Base-by-base conservation (phyloP, 2,113 vertebrate species). In the Notarius quadriscutis region DNA sequence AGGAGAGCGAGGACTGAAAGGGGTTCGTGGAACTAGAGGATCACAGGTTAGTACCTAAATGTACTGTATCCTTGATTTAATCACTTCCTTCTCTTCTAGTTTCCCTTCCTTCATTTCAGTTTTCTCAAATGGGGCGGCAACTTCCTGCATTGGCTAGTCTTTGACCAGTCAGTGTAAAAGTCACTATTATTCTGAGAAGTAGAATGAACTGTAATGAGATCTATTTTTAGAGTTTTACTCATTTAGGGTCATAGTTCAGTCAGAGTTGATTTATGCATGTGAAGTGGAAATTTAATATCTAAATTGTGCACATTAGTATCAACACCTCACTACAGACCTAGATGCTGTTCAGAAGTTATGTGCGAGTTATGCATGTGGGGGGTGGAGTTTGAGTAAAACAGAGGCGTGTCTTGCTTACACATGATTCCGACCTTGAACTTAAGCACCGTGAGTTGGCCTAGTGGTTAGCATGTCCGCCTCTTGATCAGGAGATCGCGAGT, bases 21-120 rank as follows among this genome's bases (percentile, higher is more conserved):
- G 98, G 69, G 92, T 96, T 93, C 96, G 98, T 90, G 98, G 98
- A 94, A 97, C 97, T 81, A 95, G 96, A 94, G 98, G 98, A 88
- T 88, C 95, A 69, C 78, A 93, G 93, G 98, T 99, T 87, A 88
- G 98, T 97, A 93, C 74, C 58, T 30, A n/a, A 51, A 77, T 51
- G 34, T 74, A 0, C 48, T 51, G 18, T 74, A 0, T 74, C 8
- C 27, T 75, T 87, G 58, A 74, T 89, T 50, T 63, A 55, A 6
- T 82, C 25, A 63, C 60, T 62, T 9, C 12, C 48, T 14, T 86
- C 11, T 20, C 17, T 78, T 18, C 1, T 4, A 22, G 27, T 55
- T 62, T 71, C 51, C 20, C 51, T 67, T 30, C 17, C 22, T 27
- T 8, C 55, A 48, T 72, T 53, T 55, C 2, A 78, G 10, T 5